These are phyloP conservation scores for Vireo altiloquus DNA, from an alignment of 2,113 vertebrate genomes.

Conservation along the genomic window DNA sequence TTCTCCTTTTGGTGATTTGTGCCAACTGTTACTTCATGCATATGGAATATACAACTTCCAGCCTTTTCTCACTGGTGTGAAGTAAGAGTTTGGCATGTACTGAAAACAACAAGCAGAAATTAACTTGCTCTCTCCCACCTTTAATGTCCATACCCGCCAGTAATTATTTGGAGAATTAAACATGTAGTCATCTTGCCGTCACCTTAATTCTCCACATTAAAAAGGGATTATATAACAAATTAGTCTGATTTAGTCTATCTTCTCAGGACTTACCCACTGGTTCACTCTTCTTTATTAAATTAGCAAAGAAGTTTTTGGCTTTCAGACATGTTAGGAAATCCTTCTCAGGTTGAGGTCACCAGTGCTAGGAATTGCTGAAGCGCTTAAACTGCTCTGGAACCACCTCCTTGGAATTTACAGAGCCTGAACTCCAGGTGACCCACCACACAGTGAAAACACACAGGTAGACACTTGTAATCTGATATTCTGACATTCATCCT, in stretches of 20 bases:
- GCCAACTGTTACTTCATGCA: conserved; percentile 36
- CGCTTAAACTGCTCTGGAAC: conserved; percentile 20
- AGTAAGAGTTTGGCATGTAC: conserved; percentile 25
- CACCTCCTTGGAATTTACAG: conserved; percentile 68
- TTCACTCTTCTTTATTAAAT: conserved; percentile 21
- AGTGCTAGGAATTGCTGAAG: conserved; percentile 23
- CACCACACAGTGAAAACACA: conserved; percentile 66
- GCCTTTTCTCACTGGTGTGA: conserved; percentile 5
- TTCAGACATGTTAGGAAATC: background rate
- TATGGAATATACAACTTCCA: conserved; percentile 14
- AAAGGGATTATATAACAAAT: conserved; percentile 33
- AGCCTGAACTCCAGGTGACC: conserved; percentile 83
- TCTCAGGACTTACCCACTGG: background rate
- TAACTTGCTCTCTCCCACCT: background rate
- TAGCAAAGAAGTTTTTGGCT: conserved; percentile 37
- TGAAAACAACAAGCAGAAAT: conserved; percentile 29
- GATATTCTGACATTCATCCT: conserved; percentile 55
- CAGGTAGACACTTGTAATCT: conserved; percentile 77
- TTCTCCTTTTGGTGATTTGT: background rate
- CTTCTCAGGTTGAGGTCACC: conserved; percentile 6
- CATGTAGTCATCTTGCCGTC: background rate
- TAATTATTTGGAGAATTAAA: conserved; percentile 23
- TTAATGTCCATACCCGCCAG: background rate
- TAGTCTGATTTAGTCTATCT: background rate
- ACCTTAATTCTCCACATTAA: conserved; percentile 14